Evolutionary conservation across 2,888 invertebrate genomes (phyloP).

Genomic region (Hybos culiciformis): DNA sequence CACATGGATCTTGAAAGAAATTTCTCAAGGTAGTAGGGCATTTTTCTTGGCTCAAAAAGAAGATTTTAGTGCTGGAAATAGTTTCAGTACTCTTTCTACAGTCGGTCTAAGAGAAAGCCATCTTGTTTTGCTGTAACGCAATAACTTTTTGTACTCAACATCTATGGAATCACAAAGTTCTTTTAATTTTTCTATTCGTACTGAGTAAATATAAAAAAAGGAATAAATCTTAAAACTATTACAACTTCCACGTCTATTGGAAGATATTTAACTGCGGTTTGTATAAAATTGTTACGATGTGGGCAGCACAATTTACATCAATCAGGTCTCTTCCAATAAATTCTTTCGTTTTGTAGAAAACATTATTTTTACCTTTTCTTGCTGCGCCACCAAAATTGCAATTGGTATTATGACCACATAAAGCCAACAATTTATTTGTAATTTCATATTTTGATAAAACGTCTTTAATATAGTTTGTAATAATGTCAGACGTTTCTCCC

Average conservation of each 20-base stretch:
- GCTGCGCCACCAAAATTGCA: constrained; percentile 1
- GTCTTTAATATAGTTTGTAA: constrained; percentile 6
- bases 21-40: constrained; percentile 1
- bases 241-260: not conserved
- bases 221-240: constrained; percentile 12
- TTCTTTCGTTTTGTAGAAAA: not conserved
- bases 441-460: not conserved
- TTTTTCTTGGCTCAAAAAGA: constrained; percentile 5
- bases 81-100: not conserved
- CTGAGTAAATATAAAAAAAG: constrained; percentile 18
- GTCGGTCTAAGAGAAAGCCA: constrained; percentile 9
- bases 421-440: not conserved
- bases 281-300: not conserved
- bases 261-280: not conserved
- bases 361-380: not conserved
- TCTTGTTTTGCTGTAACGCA: constrained; percentile 4
- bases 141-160: constrained; percentile 2
- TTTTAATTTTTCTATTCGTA: constrained; percentile 11
- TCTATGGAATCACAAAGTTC: constrained; percentile 4
- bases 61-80: constrained; percentile 2
- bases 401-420: not conserved
- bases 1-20: constrained; percentile 2
- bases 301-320: constrained; percentile 1
- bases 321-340: not conserved
- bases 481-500: constrained; percentile 13